Percentiles rank a stretch among this genome's conserved stretches.
These are phyloP conservation scores for Hylomyscus alleni DNA, from an alignment of 2,797 vertebrate genomes.

Conservation along the genomic window DNA sequence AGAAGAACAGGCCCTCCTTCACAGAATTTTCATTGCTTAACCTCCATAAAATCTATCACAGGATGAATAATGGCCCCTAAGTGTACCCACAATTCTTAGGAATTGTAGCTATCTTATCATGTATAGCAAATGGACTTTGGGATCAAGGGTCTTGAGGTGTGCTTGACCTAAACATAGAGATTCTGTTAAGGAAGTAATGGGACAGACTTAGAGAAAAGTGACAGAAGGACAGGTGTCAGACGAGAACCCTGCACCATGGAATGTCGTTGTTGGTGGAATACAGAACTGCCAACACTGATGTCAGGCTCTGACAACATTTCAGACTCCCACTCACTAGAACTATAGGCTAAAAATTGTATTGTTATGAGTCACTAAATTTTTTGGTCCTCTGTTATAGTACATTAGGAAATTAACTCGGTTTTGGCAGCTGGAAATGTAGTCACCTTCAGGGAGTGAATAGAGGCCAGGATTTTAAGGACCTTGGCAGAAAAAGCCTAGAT, in stretches of 20 bases:
- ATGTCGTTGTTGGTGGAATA: neutral
- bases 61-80: neutral
- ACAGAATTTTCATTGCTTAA: neutral
- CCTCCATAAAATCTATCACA: neutral
- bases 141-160: neutral
- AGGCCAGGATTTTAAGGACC: neutral
- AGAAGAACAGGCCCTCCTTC: neutral
- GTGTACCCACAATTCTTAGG: neutral
- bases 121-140: neutral
- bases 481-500: neutral
- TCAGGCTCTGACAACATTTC: neutral
- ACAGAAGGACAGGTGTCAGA: neutral
- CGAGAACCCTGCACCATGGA: fast-evolving
- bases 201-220: neutral
- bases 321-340: neutral
- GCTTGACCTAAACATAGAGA: neutral
- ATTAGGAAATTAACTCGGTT: neutral
- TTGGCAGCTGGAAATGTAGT: neutral
- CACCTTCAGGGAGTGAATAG: neutral
- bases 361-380: neutral
- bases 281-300: neutral
- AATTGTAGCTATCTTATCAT: neutral
- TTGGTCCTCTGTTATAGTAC: neutral
- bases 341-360: neutral
- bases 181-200: neutral